A percentile compares a stretch with the other conserved stretches of the same genome.
Conservation (phyloP, 2,888 invertebrate species). For the Gastrophysa polygoni region DNA sequence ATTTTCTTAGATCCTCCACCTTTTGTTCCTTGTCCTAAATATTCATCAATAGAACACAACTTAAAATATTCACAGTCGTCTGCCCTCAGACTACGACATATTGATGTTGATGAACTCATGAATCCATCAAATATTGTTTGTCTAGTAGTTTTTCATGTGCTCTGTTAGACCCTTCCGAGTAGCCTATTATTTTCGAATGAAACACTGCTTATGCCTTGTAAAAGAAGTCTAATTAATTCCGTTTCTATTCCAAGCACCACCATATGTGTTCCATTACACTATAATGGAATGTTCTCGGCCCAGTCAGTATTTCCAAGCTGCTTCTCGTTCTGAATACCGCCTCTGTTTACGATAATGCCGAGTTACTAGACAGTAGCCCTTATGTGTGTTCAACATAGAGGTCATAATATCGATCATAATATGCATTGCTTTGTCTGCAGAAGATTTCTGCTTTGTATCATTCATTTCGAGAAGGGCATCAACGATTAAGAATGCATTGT, state of each 20-base stretch:
- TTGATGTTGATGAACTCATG: too few relatives aligned
- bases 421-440: neutral
- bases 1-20: too few relatives aligned
- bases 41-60: too few relatives aligned
- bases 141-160: neutral
- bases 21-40: too few relatives aligned
- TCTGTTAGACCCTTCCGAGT: neutral
- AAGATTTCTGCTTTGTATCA: neutral
- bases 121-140: neutral
- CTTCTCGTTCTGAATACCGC: neutral
- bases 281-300: neutral
- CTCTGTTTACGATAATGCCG: too few relatives aligned
- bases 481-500: neutral
- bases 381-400: too few relatives aligned
- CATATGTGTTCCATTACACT: neutral
- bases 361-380: too few relatives aligned
- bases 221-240: neutral
- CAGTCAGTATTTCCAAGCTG: neutral
- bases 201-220: neutral
- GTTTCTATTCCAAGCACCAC: neutral
- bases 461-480: neutral
- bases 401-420: too few relatives aligned
- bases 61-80: too few relatives aligned
- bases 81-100: too few relatives aligned
- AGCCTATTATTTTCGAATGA: neutral